Evolutionary conservation across 1,140 invertebrate genomes (phyloP).

Genomic region (Drosophila suzukii): DNA sequence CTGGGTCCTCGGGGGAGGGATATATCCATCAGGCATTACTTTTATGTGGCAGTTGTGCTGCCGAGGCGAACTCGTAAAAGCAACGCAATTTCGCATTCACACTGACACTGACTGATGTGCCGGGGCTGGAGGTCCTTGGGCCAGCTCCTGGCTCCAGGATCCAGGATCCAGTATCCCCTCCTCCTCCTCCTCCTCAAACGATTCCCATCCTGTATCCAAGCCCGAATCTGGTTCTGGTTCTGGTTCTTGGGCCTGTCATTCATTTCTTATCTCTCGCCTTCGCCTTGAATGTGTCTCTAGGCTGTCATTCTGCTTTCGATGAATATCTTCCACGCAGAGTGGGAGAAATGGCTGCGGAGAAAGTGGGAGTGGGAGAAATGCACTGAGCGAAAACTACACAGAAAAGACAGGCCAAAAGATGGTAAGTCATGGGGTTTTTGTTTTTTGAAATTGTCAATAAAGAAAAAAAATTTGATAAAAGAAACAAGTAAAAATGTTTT

Average conservation of each 20-base stretch:
- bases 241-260: constrained; percentile 67
- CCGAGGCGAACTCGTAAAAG: constrained; percentile 65
- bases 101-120: constrained; percentile 79
- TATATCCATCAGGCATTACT: constrained; percentile 62
- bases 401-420: neutral
- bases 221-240: constrained; percentile 11
- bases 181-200: neutral
- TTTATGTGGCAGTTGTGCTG: constrained; percentile 57
- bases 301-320: constrained; percentile 84
- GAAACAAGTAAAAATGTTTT: too few relatives aligned
- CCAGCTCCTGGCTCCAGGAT: constrained; percentile 9
- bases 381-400: neutral
- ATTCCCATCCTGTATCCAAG: neutral
- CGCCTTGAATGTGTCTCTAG: constrained; percentile 83
- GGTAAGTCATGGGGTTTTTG: too few relatives aligned
- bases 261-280: constrained; percentile 75
- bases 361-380: neutral
- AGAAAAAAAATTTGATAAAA: too few relatives aligned
- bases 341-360: constrained; percentile 3
- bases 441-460: too few relatives aligned
- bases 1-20: constrained; percentile 7
- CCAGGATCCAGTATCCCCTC: neutral
- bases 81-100: constrained; percentile 80
- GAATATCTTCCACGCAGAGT: constrained; percentile 66
- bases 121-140: constrained; percentile 41